Base-by-base conservation (phyloP, 2,888 invertebrate species). In the Epirrhoe tristata region DNA sequence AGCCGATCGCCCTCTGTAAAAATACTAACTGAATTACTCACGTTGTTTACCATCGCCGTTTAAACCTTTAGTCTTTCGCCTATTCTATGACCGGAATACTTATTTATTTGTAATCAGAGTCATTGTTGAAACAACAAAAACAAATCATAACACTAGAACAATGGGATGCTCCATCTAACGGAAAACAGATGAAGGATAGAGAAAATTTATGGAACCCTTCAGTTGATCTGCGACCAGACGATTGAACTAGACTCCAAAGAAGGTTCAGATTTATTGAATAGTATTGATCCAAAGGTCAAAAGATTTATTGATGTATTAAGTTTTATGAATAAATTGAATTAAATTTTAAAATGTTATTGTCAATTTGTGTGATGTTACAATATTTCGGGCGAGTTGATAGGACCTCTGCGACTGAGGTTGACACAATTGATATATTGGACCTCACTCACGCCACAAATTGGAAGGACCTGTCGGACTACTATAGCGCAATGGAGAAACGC, bases 401-500 rank as follows among this genome's bases (percentile, higher is more conserved):
- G 53, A 48, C 50, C 12, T 32, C 46, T 14, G 54, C 39, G 7
- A 71, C 71, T 0, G 69, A 70, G 0, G 2, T 31, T 5, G 73
- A 72, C 4, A 57, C 56, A 1, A 84, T 89, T 8, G 80, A 85
- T 14, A 74, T 88, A 0, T 73, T 85, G 0, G 90, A 90, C 65
- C 67, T 90, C 57, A 84, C 87, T 0, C 77, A 79, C 5, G 81
- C 88, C 0, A 87, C 86, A 0, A 81, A 78, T 1, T 87, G 87
- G 87, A 74, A 75, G n/a, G 81, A 83, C 0, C 53, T 90, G 39
- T 73, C 79, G 0, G 72, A 80, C 0, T 88, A 84, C 59, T 88
- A 87, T 60, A 72, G 73, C 0, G 85, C 87, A 1, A 43, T 88
- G 14, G 84, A 87, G 46, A 87, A 80, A 59, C 74, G 74, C 43